phyloP scores from a whole-genome alignment of 2,113 vertebrate species.

The Ancistrus triradiatus region DNA sequence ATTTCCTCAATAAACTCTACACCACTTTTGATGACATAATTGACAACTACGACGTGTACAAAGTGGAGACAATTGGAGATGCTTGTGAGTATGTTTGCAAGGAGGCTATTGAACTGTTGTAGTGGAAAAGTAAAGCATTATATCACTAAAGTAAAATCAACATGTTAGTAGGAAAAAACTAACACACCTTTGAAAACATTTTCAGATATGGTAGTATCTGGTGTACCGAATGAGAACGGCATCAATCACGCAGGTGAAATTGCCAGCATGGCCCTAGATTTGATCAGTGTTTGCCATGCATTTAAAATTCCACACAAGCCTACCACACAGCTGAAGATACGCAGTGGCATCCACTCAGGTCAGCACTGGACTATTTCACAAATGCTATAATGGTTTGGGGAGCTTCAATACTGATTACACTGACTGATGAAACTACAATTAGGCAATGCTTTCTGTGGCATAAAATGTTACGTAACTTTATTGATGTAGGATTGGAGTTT shows the following conservation, averaged over 20 bases:
- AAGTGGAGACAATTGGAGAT: conserved; percentile 76
- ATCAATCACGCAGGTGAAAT: conserved; percentile 70
- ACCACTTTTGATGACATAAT: conserved; percentile 76
- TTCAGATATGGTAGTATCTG: conserved; percentile 74
- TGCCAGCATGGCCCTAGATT: conserved; percentile 71
- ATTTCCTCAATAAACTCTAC: conserved; percentile 76
- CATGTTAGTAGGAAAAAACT: no score
- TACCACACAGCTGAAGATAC: conserved; percentile 66
- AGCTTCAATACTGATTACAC: no score
- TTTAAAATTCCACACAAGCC: conserved; percentile 75
- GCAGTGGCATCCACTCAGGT: conserved; percentile 73
- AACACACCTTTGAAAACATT: not conserved
- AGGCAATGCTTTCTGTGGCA: no score
- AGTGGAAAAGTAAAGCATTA: no score
- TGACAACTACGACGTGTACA: conserved; percentile 75
- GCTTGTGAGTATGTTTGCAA: conserved; percentile 62
- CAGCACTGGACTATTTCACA: conserved; percentile 10
- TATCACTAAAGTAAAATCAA: no score
- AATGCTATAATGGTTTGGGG: no score
- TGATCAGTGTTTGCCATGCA: conserved; percentile 62
- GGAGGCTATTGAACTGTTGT: no score
- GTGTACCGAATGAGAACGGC: conserved; percentile 71
- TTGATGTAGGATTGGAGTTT: no score
- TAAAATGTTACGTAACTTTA: no score
- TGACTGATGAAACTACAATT: no score